phyloP scores from a whole-genome alignment of 2,113 vertebrate genomes.

The Shinisaurus crocodilurus region DNA sequence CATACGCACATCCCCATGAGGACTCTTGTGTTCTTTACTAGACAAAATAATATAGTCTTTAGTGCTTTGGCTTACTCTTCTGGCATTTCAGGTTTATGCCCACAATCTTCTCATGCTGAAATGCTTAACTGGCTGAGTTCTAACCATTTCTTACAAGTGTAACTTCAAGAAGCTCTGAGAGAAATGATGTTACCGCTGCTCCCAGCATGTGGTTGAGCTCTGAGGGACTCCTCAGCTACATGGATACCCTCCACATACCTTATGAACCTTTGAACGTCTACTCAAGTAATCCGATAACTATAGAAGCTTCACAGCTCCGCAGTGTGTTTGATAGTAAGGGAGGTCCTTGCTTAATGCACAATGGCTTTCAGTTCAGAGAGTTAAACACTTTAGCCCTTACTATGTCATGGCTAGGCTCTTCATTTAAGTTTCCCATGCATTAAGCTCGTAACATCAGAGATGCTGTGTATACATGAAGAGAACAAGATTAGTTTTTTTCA shows the following conservation, averaged over 20 bases:
- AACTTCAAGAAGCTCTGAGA: neutral
- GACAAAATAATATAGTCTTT: neutral
- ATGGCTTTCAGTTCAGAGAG: neutral
- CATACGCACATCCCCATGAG: neutral
- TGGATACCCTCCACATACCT: neutral
- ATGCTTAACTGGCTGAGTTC: neutral
- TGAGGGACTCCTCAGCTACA: neutral
- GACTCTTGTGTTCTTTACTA: neutral
- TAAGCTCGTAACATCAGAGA: neutral
- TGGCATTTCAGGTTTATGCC: neutral
- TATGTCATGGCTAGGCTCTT: neutral
- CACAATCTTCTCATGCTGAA: neutral
- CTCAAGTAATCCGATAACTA: neutral
- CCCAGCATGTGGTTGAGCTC: neutral
- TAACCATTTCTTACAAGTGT: neutral
- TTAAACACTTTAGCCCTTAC: neutral
- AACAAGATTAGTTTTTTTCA: neutral
- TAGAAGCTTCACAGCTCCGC: neutral
- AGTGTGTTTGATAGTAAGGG: neutral
- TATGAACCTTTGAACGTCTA: neutral
- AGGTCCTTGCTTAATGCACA: neutral
- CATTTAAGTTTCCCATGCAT: neutral
- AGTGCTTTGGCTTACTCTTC: neutral
- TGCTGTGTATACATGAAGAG: neutral
- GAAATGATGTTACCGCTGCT: neutral